Base-by-base conservation (phyloP, 1,140 invertebrate species). In the Drosophila funebris region DNA sequence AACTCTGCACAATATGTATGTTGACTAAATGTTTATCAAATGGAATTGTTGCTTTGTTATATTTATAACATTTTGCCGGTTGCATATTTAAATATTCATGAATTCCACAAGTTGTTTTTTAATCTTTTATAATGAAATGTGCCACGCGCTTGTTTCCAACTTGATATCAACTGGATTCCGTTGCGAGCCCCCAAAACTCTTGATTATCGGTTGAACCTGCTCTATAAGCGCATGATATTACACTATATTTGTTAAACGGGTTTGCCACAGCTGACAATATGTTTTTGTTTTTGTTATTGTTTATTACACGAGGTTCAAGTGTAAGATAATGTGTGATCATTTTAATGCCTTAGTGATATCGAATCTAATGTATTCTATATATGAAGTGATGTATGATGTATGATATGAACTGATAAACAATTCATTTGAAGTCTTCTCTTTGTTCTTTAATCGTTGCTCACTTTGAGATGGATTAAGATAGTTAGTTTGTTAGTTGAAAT, bases 121-220 rank as follows among this genome's bases (percentile, higher is more conserved):
- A n/a, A n/a, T n/a, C n/a, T n/a, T n/a, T n/a, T 13, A 36, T 36
- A 60, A 46, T n/a, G n/a, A 46, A 18, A 33, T 13, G 22, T 9
- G 53, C 54, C 36, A 71, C 52, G 46, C 69, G 69, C 61, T 66
- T 31, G 79, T 80, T 68, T 76, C 41, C 57, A 68, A 57, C 69
- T 81, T 41, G 24, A 50, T 48, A 68, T 74, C 37, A 71, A 81
- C 66, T 82, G 73, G 66, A 72, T 75, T 87, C 52, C 24, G 48
- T 74, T 74, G 73, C 82, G 81, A 85, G 82, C 81, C 81, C 82
- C 80, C 81, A 70, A 74, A 81, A 14, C 14, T 31, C 24, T 20
- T 39, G 22, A 39, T 27, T 14, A 13, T 22, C 20, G 4, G 6
- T 20, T 18, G 14, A 18, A 61, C 14, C 18, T 11, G 27, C 4